Evolutionary conservation across 2,888 invertebrate genomes (phyloP), one percentile per base, ranked within the genome.

Genomic region (Therioaphis trifolii): DNA sequence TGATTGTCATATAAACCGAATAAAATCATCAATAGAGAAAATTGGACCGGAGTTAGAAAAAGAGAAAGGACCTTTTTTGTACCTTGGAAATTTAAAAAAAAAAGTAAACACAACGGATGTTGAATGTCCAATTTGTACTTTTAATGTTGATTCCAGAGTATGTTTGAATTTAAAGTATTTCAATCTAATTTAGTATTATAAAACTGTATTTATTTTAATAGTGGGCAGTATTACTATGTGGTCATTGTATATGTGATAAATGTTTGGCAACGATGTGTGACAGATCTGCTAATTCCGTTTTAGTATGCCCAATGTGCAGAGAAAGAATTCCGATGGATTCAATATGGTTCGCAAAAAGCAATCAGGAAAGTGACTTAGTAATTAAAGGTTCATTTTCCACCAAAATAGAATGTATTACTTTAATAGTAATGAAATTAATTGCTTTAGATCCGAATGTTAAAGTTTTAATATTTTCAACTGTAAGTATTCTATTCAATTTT

Each of bases 141-240:
- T 68, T 46, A 88, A 89, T 29, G 40, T 11, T 43, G 55, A 79
- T 43, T 52, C 52, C 1, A 66, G 35, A 24, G 78, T 69, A 69
- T 69, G 27, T 89, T 90, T 87, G 91, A 91, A 86, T 86, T 35
- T 11, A 12, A n/a, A n/a, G n/a, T n/a, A 27, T 72, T 66, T 1
- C 18, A 29, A 40, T 11, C 3, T 18, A 14, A 7, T 79, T 40
- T 40, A 2, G 12, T 11, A 46, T n/a, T 79, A 68, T 78, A 49
- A 14, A 15, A 49, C 46, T 77, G 58, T 79, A 71, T 75, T 55
- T 85, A 75, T 77, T 86, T 15, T 71, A 87, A 71, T 88, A 92
- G 90, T 94, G 94, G 92, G 91, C 91, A 85, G 93, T 94, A 78
- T 88, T 94, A 85, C 90, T 91, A 66, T 95, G 95, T 88, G 94